Evolutionary conservation across 2,888 invertebrate species (phyloP).

Genomic region (Pardosa pseudoannulata): DNA sequence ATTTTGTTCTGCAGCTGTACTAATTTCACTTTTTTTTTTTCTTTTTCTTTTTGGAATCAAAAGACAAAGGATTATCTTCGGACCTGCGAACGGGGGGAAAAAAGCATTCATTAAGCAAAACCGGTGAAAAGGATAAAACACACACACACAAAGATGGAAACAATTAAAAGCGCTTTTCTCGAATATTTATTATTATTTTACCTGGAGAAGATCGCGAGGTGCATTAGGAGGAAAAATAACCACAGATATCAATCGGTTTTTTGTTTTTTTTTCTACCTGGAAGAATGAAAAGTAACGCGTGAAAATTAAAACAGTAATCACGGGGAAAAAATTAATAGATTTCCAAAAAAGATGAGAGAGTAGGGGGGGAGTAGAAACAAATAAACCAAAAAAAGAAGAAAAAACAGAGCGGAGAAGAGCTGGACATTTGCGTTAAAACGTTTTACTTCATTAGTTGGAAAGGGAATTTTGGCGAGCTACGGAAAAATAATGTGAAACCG

Average conservation of each 20-base stretch:
- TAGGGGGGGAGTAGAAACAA: no score
- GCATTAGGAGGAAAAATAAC: conserved; percentile 34
- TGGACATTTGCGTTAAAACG: neutral
- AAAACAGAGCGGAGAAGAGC: neutral
- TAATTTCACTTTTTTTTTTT: conserved; percentile 59
- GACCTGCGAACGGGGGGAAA: conserved; percentile 20
- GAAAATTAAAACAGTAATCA: conserved; percentile 1
- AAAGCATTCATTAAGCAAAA: no score
- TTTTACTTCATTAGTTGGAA: neutral
- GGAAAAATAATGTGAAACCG: neutral
- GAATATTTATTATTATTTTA: neutral
- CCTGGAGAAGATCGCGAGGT: no score
- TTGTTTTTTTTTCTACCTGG: neutral
- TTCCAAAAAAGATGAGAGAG: neutral
- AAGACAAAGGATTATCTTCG: conserved; percentile 62
- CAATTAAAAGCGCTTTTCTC: neutral
- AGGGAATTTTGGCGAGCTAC: neutral
- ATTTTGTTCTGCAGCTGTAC: conserved; percentile 46
- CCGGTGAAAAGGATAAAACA: neutral
- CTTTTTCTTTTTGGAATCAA: conserved; percentile 24
- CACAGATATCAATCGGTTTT: conserved; percentile 1
- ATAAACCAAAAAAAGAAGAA: no score
- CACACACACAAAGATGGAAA: neutral
- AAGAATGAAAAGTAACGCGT: neutral
- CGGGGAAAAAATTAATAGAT: neutral